A percentile compares a stretch with the other conserved stretches of the same genome.
Conservation (phyloP, 2,113 vertebrate genomes). For the Raja brachyura region DNA sequence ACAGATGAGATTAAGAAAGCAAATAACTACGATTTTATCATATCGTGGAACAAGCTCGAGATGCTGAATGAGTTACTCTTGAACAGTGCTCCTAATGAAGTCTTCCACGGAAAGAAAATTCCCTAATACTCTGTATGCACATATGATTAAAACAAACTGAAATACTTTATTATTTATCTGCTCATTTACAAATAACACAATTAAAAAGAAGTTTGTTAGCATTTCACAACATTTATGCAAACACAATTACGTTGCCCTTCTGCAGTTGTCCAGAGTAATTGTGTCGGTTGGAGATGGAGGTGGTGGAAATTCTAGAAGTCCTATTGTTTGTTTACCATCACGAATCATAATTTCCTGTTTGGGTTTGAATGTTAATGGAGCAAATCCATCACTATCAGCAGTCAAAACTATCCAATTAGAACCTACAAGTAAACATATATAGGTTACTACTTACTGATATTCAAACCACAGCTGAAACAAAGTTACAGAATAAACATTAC, state of each 20-base stretch:
- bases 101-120: not conserved
- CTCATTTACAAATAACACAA: not conserved
- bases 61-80: not conserved
- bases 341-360: constrained; percentile 71
- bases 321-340: constrained; percentile 56
- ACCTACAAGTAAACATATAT: constrained; percentile 56
- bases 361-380: constrained; percentile 72
- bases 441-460: constrained; percentile 33
- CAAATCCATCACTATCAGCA: constrained; percentile 76
- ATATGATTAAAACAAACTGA: not conserved
- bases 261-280: constrained; percentile 45
- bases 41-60: not conserved
- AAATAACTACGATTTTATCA: too few relatives aligned
- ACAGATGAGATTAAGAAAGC: too few relatives aligned
- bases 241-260: constrained; percentile 47
- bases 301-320: constrained; percentile 43
- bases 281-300: constrained; percentile 40
- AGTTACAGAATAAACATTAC: not conserved
- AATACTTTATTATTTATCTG: not conserved
- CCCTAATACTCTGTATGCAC: not conserved
- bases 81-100: not conserved
- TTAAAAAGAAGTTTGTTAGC: not conserved
- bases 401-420: constrained; percentile 80
- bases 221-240: not conserved
- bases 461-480: constrained; percentile 42